A percentile compares a stretch with the other conserved stretches of the same genome.
Evolutionary conservation across 2,113 vertebrate species (phyloP).

Genomic region (Elaphurus davidianus): DNA sequence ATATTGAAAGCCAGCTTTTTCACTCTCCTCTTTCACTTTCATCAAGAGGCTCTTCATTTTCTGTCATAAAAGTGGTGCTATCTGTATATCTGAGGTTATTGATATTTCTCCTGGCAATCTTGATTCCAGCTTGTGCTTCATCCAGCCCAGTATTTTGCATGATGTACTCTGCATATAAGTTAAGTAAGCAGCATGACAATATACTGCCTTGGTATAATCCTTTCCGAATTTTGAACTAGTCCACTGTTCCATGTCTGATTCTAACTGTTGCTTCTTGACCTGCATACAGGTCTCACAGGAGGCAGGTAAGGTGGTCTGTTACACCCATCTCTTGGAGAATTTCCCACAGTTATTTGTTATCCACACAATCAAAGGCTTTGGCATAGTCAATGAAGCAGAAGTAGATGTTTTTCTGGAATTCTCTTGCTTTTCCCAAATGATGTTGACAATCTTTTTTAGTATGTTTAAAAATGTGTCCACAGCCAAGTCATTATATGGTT

Average conservation of each 20-base stretch:
- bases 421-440: neutral
- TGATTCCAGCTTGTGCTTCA: neutral
- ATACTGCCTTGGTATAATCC: neutral
- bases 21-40: neutral
- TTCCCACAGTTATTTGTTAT: neutral
- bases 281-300: neutral
- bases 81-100: neutral
- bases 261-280: neutral
- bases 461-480: neutral
- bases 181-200: neutral
- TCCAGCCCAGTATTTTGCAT: neutral
- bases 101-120: neutral
- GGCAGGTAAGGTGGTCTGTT: neutral
- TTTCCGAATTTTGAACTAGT: neutral
- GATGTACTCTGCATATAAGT: neutral
- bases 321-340: neutral
- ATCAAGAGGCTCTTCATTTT: neutral
- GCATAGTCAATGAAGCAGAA: neutral
- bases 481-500: neutral
- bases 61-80: neutral
- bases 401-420: neutral
- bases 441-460: neutral
- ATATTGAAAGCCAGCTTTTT: neutral
- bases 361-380: neutral
- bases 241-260: neutral